Base-by-base conservation (phyloP, 2,797 vertebrate genomes). In the Leptodactylus fallax region DNA sequence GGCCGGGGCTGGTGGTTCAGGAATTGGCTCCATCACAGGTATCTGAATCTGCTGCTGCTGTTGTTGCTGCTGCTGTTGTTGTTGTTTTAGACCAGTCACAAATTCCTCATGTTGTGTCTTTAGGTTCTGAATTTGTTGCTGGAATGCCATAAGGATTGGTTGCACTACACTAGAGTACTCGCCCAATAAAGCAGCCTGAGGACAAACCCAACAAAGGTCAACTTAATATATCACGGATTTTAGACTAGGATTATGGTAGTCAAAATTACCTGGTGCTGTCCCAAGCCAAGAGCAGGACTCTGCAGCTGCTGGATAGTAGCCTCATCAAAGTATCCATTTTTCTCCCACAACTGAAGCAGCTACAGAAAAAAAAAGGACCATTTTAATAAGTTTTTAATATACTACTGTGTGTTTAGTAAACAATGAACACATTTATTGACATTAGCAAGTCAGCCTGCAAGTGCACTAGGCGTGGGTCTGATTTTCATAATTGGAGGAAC, bases 341-440 rank as follows among this genome's bases (percentile, higher is more conserved):
- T 99, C 91, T 99, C 98, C 98, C 98, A 99, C 0, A 99, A 95
- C 90, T 98, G 98, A 86, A 99, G 94, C 86, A 99, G 94, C 98
- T 99, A 90, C 12, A 58, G 0, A 21, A 5, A 2, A 90, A 88
- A 82, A 51, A 4, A 1, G 25, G 12, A 21, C 19, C 17, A 85
- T 80, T 45, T 51, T 19, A 80, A 8, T 4, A 6, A 9, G 3
- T 17, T 74, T 6, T 6, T 6, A 4, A 47, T 10, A 9, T 19
- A 49, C 17, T 19, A 36, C 10, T 71, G 16, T 14, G 45, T 71
- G 27, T 8, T 7, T 17, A 8, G 13, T 17, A 14, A 45, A 27
- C 4, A 67, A 53, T 36, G n/a, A n/a, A n/a, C n/a, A n/a, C n/a
- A n/a, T n/a, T n/a, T n/a, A n/a, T n/a, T n/a, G n/a, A n/a, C n/a